Conservation (phyloP, 1,140 invertebrate species). For the Zeugodacus cucurbitae region DNA sequence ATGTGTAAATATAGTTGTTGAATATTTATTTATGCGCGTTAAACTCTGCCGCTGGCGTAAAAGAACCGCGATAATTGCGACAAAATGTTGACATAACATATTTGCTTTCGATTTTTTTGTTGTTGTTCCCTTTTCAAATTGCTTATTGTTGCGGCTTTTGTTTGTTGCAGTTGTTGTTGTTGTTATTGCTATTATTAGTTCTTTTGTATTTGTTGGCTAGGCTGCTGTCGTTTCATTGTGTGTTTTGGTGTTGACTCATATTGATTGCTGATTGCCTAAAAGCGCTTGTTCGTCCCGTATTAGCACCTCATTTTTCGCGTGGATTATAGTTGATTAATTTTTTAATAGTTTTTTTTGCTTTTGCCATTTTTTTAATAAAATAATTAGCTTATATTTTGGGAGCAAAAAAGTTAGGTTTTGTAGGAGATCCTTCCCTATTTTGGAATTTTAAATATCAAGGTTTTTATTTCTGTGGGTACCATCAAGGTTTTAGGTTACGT, state of each 20-base stretch:
- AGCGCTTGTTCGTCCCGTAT: neutral
- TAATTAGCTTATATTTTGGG: too few species aligned
- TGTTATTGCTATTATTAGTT: neutral
- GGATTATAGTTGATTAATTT: neutral
- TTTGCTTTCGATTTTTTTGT: neutral
- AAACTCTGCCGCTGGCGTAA: neutral
- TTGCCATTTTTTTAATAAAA: too few species aligned
- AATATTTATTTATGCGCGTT: neutral
- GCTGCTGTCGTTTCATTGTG: neutral
- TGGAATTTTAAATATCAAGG: too few species aligned
- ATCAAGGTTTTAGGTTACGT: too few species aligned
- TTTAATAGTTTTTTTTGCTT: neutral
- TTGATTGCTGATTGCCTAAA: neutral
- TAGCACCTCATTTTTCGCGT: neutral
- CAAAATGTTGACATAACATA: slow-evolving; percentile 12
- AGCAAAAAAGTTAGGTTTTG: too few species aligned
- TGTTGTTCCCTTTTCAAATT: neutral
- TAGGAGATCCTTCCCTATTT: too few species aligned
- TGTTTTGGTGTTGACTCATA: neutral
- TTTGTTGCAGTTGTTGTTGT: neutral
- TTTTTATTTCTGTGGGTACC: too few species aligned
- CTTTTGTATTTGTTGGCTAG: neutral
- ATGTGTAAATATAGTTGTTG: neutral
- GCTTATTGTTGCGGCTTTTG: neutral
- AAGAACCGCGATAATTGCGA: slow-evolving; percentile 21